Conservation (phyloP, 1,140 invertebrate genomes). For the Caenorhabditis brenneri region DNA sequence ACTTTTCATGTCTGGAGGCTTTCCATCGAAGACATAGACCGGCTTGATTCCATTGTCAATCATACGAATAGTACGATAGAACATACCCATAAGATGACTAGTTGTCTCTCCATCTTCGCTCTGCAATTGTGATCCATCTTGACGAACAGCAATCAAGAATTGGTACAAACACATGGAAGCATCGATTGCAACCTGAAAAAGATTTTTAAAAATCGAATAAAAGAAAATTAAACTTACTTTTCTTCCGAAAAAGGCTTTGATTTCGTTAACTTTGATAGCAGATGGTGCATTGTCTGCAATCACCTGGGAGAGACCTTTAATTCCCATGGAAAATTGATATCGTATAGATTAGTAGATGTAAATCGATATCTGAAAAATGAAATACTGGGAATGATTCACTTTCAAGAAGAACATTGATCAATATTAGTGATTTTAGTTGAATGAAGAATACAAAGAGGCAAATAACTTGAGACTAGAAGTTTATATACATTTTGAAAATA, state of each 20-base stretch:
- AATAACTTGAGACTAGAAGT: no score
- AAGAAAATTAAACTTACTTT: conserved; percentile 76
- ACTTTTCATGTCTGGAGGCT: conserved; percentile 73
- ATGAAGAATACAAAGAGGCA: no score
- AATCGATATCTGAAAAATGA: conserved; percentile 8
- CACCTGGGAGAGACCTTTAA: conserved; percentile 90
- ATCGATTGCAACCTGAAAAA: conserved; percentile 85
- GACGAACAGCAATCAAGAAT: conserved; percentile 95
- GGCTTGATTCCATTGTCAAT: conserved; percentile 98
- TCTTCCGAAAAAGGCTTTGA: conserved; percentile 97
- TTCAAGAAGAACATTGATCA: no score
- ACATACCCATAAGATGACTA: conserved; percentile 93
- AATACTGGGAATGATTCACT: no score
- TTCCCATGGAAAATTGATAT: conserved; percentile 83
- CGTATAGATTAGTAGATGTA: background rate
- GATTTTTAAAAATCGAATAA: background rate
- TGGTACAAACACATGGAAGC: conserved; percentile 99
- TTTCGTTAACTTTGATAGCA: conserved; percentile 91
- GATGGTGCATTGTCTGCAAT: conserved; percentile 89
- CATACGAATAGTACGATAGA: conserved; percentile 94
- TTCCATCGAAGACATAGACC: conserved; percentile 97
- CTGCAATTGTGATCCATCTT: conserved; percentile 84
- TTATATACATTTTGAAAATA: no score
- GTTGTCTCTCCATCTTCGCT: conserved; percentile 94
- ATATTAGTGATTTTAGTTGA: no score